Percentiles rank a stretch among this genome's conserved stretches.
Conservation (phyloP, 2,888 invertebrate species). For the Panopea generosa region DNA sequence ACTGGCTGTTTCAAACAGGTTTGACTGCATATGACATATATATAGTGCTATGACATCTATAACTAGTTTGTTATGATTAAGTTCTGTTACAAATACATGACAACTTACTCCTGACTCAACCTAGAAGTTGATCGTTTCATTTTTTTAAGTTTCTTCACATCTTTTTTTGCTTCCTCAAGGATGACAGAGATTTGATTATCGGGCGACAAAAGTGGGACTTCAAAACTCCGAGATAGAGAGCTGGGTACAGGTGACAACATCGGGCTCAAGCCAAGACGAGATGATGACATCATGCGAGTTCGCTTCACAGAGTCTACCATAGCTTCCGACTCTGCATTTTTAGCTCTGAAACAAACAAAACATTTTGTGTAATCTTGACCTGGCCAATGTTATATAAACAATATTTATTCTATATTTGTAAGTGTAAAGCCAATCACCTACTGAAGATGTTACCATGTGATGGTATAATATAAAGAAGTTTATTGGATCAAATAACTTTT, state of each 20-base stretch:
- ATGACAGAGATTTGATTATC: conserved; percentile 84
- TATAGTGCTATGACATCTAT: no score
- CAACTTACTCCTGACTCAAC: conserved; percentile 45
- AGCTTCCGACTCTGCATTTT: conserved; percentile 94
- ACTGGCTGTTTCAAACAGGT: no score
- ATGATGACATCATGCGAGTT: conserved; percentile 44
- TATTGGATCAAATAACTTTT: no score
- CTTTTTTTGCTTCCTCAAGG: conserved; percentile 92
- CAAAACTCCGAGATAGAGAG: conserved; percentile 35
- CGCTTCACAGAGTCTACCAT: conserved; percentile 89
- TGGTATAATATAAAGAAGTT: no score
- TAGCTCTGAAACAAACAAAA: conserved; percentile 87
- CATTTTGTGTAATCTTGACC: background rate
- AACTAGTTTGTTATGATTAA: no score
- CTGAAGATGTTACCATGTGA: no score
- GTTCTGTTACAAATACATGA: no score
- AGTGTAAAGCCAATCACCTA: no score
- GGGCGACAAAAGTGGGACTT: conserved; percentile 52
- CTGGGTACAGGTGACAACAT: conserved; percentile 51
- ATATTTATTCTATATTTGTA: no score
- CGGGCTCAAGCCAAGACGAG: conserved; percentile 63
- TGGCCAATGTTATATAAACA: no score
- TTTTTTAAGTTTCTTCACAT: conserved; percentile 87
- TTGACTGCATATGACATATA: no score
- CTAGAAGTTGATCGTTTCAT: conserved; percentile 32